Evolutionary conservation across 2,797 vertebrate genomes (phyloP), one percentile per base, ranked within the genome.

Genomic region (Myotis vivesi): DNA sequence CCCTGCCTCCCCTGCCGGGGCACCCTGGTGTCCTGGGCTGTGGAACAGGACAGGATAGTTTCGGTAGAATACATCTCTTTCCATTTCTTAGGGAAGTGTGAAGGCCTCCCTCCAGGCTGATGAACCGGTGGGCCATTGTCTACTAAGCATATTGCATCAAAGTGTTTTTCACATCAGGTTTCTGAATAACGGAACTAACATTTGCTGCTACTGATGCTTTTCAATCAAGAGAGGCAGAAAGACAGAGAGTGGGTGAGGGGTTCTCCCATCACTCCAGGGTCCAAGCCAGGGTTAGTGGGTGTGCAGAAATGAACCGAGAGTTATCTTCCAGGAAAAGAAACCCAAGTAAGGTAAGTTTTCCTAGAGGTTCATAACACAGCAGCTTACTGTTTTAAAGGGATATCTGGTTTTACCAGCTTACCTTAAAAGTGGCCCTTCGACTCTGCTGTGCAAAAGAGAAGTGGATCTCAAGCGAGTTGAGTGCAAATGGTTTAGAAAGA

Each of bases 401-500:
- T 16, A 4, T 20, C 41, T 46, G 2, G 7, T 16, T 17, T 57
- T 12, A 11, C 68, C 10, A 2, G 51, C 41, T 46, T 8, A 3
- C 64, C 64, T 13, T 38, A 2, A 49, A 20, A 53, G 53, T 1
- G 23, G 55, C 23, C 36, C 83, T 49, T n/a, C 0, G 2, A 13
- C 12, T 44, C 84, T 17, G 69, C n/a, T 8, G 2, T 13, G 30
- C 4, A 3, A 17, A 41, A 51, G 72, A 51, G 16, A 84, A 46
- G 36, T 36, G 19, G 2, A 1, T 7, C 81, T 71, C 25, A 25
- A 28, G 22, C 0, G 10, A 15, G 19, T 9, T 1, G 8, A 5
- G 53, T 2, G 23, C 36, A 13, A 1, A 9, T 36, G 28, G 44
- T 10, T 49, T 44, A 25, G 44, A 46, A 73, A 25, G 15, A 15